Evolutionary conservation across 2,113 vertebrate species (phyloP).

Genomic region (Thamnophis sirtalis): DNA sequence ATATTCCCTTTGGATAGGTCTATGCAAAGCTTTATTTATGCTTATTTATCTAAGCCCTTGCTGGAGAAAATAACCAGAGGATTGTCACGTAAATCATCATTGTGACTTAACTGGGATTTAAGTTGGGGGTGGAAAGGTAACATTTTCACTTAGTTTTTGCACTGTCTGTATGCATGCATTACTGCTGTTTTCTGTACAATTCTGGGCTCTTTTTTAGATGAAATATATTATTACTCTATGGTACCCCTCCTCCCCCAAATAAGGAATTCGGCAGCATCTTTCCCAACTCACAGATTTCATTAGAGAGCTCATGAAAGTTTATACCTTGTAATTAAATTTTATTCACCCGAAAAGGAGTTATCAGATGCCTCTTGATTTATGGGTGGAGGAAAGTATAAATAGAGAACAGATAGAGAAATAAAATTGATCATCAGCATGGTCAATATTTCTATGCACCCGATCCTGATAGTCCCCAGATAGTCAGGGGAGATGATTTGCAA

Average conservation of each 20-base stretch:
- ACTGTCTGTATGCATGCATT: background rate
- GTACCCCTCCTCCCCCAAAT: background rate
- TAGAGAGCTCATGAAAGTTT: background rate
- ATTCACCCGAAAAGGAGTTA: background rate
- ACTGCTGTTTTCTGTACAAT: background rate
- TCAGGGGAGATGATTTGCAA: background rate
- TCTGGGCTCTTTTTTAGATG: background rate
- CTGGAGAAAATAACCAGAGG: background rate
- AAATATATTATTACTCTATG: background rate
- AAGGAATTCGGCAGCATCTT: background rate
- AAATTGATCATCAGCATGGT: background rate
- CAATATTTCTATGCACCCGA: background rate
- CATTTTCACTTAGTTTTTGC: background rate
- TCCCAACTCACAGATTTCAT: background rate
- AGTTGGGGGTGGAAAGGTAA: background rate
- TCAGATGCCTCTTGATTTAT: background rate
- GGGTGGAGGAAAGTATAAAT: background rate
- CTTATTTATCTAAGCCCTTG: background rate
- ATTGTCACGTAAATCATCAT: background rate
- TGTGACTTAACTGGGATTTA: background rate
- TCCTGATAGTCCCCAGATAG: no score
- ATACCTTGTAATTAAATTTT: background rate
- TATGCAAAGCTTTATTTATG: background rate
- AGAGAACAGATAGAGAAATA: background rate
- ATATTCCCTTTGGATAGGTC: background rate